Base-by-base conservation (phyloP, 2,888 invertebrate species). In the Apotomis turbidana region DNA sequence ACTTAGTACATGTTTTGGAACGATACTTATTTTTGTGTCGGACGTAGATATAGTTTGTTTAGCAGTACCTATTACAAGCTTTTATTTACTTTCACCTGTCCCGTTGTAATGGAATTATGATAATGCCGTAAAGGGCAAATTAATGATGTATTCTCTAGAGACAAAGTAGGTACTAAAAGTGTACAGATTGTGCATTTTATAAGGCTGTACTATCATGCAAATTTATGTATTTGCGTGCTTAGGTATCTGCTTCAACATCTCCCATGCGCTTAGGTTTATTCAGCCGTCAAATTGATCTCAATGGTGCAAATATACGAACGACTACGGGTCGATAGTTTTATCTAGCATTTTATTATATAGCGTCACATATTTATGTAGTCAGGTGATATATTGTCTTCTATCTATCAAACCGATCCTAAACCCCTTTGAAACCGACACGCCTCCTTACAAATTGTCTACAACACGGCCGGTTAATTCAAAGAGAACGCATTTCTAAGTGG, bases 401-500 rank as follows among this genome's bases (percentile, higher is more conserved):
- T 44, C 12, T 46, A 38, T 52, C 52, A 49, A 57, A 36, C 36
- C n/a, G 46, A n/a, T 58, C 44, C 10, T 46, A 41, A n/a, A n/a
- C 41, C 36, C 58, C 54, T 60, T 68, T 64, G 62, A 66, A 66
- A 74, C 70, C 67, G 73, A 69, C 74, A 59, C 69, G 69, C 70
- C 80, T 68, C 41, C 77, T 70, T 79, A 79, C 79, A 84, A 87
- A 86, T 84, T 81, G 85, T 81, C 79, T 81, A 80, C 82, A 84
- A 80, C 82, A 84, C 78, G 83, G 80, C 85, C 82, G 83, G 83
- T 87, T 86, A 86, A 86, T 87, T 85, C 85, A 76, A 78, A 81
- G 81, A 80, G 81, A 82, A 86, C 85, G 83, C 83, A 83, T 82
- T 85, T 82, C 82, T 83, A 80, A 81, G 81, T 80, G 82, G 78